Evolutionary conservation across 2,797 vertebrate species (phyloP).

Genomic region (Alectoris magna): DNA sequence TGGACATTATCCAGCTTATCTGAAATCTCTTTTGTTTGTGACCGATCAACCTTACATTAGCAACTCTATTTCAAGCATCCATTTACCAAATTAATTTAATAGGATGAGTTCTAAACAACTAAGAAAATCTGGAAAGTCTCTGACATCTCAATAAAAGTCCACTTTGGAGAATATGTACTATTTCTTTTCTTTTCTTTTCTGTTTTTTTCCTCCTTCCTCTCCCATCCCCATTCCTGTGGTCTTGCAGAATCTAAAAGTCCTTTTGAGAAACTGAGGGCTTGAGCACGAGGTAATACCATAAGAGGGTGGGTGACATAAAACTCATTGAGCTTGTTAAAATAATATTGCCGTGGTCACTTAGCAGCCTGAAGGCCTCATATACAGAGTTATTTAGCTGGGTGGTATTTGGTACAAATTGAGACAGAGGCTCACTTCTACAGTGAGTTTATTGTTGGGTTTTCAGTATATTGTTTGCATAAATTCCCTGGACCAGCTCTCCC

Average conservation of each 20-base stretch:
- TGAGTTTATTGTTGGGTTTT: conserved; percentile 56
- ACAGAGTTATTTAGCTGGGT: conserved; percentile 27
- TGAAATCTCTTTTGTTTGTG: background rate
- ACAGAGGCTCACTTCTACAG: conserved; percentile 34
- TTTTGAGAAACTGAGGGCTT: background rate
- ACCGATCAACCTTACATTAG: background rate
- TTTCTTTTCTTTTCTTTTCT: no score
- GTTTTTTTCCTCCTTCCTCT: fast-evolving
- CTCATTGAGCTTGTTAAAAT: conserved; percentile 28
- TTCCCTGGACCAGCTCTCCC: conserved; percentile 39
- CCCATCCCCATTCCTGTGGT: background rate
- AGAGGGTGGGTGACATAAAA: background rate
- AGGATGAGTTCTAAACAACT: background rate
- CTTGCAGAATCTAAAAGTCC: background rate
- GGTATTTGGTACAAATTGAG: conserved; percentile 1
- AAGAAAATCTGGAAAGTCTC: background rate
- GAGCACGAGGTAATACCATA: background rate
- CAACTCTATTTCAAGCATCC: background rate
- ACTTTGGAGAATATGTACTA: background rate
- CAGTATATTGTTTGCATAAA: conserved; percentile 54
- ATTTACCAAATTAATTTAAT: background rate
- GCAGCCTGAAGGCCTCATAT: background rate
- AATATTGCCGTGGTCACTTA: background rate
- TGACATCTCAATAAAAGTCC: background rate
- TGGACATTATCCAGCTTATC: background rate